Percentiles rank a stretch among this genome's conserved stretches.
Evolutionary conservation across 2,888 invertebrate genomes (phyloP).

Genomic region (Drosophila longiperda): DNA sequence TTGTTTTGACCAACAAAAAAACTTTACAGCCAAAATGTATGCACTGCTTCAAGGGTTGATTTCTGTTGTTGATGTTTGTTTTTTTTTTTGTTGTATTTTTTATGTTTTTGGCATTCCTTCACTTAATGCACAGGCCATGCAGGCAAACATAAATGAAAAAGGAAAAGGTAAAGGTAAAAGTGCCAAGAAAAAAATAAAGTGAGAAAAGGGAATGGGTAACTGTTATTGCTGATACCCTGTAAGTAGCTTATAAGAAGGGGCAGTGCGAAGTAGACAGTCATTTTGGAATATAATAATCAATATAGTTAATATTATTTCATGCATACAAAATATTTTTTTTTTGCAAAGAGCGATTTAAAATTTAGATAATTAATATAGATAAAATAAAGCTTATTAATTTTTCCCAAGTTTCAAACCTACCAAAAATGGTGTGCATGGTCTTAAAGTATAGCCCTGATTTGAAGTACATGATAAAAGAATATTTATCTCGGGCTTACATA

Average conservation of each 20-base stretch:
- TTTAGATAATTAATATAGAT: too few species aligned
- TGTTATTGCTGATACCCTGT: slow-evolving; percentile 4
- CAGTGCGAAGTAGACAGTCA: neutral
- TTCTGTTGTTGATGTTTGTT: slow-evolving; percentile 9
- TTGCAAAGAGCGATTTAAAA: too few species aligned
- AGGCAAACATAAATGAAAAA: slow-evolving; percentile 1
- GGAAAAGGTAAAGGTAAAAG: slow-evolving; percentile 16
- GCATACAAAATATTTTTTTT: too few species aligned
- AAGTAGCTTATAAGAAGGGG: neutral
- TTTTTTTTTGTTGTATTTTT: slow-evolving; percentile 6
- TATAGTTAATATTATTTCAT: too few species aligned
- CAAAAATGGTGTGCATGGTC: too few species aligned
- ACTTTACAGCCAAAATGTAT: slow-evolving; percentile 17
- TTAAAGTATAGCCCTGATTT: rapidly evolving
- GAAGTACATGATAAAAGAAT: neutral
- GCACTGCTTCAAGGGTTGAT: slow-evolving; percentile 27
- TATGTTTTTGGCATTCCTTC: slow-evolving; percentile 59
- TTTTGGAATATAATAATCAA: neutral
- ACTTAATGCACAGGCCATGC: slow-evolving; percentile 37
- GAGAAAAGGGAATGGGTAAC: slow-evolving; percentile 1
- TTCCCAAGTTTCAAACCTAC: too few species aligned
- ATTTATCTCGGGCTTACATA: too few species aligned
- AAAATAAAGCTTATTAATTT: too few species aligned
- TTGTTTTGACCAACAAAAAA: slow-evolving; percentile 63
- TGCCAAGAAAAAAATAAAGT: neutral